Percentiles rank a stretch among this genome's conserved stretches.
Conservation (phyloP, 2,113 vertebrate species). For the Oryzias curvinotus region DNA sequence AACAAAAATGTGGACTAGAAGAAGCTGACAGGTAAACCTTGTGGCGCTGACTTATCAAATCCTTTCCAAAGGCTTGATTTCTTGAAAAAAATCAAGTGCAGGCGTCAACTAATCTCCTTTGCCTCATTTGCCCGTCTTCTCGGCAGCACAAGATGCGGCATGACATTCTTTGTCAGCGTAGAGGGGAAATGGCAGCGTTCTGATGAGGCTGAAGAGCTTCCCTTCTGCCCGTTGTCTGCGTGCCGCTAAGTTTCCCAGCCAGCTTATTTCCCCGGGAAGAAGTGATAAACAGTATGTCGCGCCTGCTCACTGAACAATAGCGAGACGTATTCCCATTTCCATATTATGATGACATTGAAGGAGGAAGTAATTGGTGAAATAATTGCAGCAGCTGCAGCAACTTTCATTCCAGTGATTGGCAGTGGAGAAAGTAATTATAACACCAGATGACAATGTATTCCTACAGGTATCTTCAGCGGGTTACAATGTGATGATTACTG, state of each 20-base stretch:
- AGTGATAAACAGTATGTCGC: slow-evolving; percentile 47
- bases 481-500: not conserved
- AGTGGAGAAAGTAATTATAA: slow-evolving; percentile 23
- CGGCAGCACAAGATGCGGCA: slow-evolving; percentile 58
- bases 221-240: slow-evolving; percentile 39
- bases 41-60: slow-evolving; percentile 54
- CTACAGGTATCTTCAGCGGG: slow-evolving; percentile 25
- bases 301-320: slow-evolving; percentile 40
- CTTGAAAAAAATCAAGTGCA: slow-evolving; percentile 53
- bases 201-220: slow-evolving; percentile 48
- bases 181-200: slow-evolving; percentile 54
- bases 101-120: slow-evolving; percentile 63
- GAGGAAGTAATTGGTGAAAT: slow-evolving; percentile 38
- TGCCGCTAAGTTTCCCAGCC: slow-evolving; percentile 40
- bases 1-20: slow-evolving; percentile 27
- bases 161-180: slow-evolving; percentile 58
- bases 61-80: slow-evolving; percentile 53
- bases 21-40: slow-evolving; percentile 42
- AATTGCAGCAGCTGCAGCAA: slow-evolving; percentile 15
- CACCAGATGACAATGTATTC: slow-evolving; percentile 14
- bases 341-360: slow-evolving; percentile 23
- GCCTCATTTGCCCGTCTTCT: slow-evolving; percentile 58
- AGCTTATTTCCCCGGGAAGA: slow-evolving; percentile 48
- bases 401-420: slow-evolving; percentile 35
- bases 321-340: slow-evolving; percentile 48